Evolutionary conservation across 2,888 invertebrate species (phyloP), one percentile per base, ranked within the genome.

Genomic region (Lithophane ornitopus): DNA sequence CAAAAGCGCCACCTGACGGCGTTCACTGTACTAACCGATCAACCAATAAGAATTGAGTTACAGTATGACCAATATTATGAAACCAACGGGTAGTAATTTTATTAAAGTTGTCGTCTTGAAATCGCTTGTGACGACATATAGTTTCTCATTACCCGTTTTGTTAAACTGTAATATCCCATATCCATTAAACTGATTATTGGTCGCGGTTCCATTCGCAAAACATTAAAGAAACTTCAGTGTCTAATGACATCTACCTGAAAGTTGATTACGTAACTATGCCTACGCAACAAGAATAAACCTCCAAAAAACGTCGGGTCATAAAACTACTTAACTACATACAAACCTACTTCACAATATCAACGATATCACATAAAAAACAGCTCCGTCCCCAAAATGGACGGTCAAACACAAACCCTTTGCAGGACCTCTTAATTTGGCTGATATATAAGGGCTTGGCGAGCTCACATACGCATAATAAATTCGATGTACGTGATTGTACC

Each of bases 391-490:
- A 26, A 83, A 88, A 83, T 74, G 72, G 76, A 76, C 79, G 86
- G 78, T 88, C 86, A 86, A 88, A 79, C 84, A 78, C 77, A 74
- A 86, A 81, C 81, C 86, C 80, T 86, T 88, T 83, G 66, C 70
- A 58, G 52, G 80, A 81, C 84, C 88, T 87, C 87, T 88, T 88
- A 87, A 87, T 87, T 87, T 85, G 71, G 82, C 80, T 81, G 85
- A 85, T 85, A 87, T 86, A 81, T 87, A 85, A 85, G 68, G 78
- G 83, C 84, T 70, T 71, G 59, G 77, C 69, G 68, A 76, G 65
- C 82, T 80, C 89, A 85, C 87, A 88, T 85, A 85, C 83, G 78
- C 71, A 81, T 85, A 80, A 89, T 89, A 89, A 89, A 89, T 89
- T 88, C 74, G 70, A 34, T 70, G 85, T 81, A 89, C 89, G 90